Percentiles rank a stretch among this genome's conserved stretches.
These are phyloP conservation scores for Erpetoichthys calabaricus DNA, from an alignment of 2,797 vertebrate genomes.

Conservation along the genomic window DNA sequence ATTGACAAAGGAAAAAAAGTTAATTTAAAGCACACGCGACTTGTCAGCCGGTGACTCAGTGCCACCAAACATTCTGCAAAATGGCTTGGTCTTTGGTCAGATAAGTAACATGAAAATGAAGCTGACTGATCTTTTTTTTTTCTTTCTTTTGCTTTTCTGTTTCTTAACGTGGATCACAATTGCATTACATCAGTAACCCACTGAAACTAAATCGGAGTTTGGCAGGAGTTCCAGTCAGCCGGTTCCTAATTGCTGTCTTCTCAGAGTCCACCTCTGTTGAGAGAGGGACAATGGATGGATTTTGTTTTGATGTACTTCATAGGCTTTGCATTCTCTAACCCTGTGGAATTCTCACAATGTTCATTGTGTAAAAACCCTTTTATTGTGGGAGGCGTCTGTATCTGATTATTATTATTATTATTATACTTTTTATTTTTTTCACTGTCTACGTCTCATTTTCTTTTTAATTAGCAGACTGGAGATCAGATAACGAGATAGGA, in stretches of 20 bases:
- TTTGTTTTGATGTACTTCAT: neutral
- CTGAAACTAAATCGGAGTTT: slow-evolving; percentile 5
- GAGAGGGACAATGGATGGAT: slow-evolving; percentile 1
- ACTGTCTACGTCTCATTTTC: neutral
- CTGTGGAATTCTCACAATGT: neutral
- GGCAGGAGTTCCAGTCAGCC: neutral
- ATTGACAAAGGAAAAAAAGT: no score
- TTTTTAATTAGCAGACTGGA: neutral
- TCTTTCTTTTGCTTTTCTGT: no score
- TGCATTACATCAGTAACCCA: slow-evolving; percentile 3
- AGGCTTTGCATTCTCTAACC: neutral
- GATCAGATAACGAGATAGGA: neutral
- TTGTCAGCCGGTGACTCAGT: no score
- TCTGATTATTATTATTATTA: no score
- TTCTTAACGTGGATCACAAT: neutral
- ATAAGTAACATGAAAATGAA: no score
- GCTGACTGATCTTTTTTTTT: no score
- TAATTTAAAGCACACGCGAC: no score
- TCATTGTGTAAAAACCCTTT: neutral
- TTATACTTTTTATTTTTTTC: neutral
- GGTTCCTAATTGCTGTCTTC: neutral
- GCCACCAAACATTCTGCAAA: no score
- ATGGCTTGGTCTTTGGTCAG: no score
- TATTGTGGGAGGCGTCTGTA: neutral
- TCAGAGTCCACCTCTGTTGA: slow-evolving; percentile 2